These are phyloP conservation scores for Diarsia rubi DNA, from an alignment of 2,888 invertebrate genomes.

Conservation along the genomic window DNA sequence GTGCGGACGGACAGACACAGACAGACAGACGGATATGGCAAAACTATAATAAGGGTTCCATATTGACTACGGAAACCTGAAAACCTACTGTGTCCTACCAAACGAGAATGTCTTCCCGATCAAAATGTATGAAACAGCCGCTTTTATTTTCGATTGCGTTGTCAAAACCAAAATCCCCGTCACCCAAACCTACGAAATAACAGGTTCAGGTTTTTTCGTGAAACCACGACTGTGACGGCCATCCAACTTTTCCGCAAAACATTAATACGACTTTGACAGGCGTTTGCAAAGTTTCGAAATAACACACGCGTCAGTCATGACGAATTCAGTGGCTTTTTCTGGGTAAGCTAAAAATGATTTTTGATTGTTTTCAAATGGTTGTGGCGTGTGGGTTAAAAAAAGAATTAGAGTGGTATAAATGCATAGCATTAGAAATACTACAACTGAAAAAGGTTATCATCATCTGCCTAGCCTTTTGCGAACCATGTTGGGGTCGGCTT, in stretches of 20 bases:
- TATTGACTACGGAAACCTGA: too few species aligned
- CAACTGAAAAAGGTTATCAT: not conserved
- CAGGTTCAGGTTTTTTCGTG: conserved; percentile 13
- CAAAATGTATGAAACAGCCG: too few species aligned
- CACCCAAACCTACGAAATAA: conserved; percentile 1
- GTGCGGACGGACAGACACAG: too few species aligned
- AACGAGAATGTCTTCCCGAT: too few species aligned
- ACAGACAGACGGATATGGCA: too few species aligned
- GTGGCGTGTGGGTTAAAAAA: not conserved
- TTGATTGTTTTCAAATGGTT: not conserved
- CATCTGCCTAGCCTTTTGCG: too few species aligned
- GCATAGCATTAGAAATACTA: not conserved
- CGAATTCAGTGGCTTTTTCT: conserved; percentile 5
- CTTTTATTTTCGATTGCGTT: not conserved
- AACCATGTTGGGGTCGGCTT: too few species aligned
- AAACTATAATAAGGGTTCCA: too few species aligned
- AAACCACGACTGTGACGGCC: not conserved
- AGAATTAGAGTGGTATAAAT: not conserved
- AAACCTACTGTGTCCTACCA: too few species aligned
- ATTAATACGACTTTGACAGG: conserved; percentile 31
- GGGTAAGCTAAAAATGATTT: conserved; percentile 9
- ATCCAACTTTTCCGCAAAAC: conserved; percentile 23
- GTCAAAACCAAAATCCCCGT: conserved; percentile 1
- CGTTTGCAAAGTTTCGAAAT: conserved; percentile 24
- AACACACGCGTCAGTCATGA: conserved; percentile 22